phyloP scores from a whole-genome alignment of 2,797 vertebrate species.

The Lophius americanus region DNA sequence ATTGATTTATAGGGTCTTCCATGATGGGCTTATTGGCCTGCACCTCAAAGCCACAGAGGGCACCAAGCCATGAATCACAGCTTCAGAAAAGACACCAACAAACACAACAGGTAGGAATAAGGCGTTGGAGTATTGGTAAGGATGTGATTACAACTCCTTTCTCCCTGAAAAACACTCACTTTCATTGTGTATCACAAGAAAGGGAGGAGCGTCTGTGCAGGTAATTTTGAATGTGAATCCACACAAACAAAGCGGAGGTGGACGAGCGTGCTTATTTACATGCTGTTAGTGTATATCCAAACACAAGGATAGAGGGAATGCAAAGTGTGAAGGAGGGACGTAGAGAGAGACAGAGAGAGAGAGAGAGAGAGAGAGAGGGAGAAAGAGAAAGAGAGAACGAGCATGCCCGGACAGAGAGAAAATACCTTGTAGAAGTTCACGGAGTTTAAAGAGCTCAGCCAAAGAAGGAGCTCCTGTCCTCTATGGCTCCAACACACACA shows the following conservation, averaged over 20 bases:
- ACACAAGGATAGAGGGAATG: conserved; percentile 49
- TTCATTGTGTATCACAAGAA: conserved; percentile 29
- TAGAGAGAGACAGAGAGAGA: conserved; percentile 52
- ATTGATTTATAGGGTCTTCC: conserved; percentile 80
- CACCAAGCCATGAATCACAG: conserved; percentile 66
- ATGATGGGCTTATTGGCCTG: conserved; percentile 77
- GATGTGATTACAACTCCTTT: conserved; percentile 56
- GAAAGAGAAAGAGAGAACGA: conserved; percentile 53
- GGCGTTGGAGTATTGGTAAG: conserved; percentile 49
- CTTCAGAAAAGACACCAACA: conserved; percentile 32
- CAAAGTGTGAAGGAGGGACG: conserved; percentile 55
- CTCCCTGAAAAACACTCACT: conserved; percentile 32
- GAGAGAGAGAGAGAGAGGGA: conserved; percentile 60
- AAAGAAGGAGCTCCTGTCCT: conserved; percentile 77
- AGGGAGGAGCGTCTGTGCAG: conserved; percentile 18
- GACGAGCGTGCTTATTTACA: conserved; percentile 74
- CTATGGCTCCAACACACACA: conserved; percentile 52
- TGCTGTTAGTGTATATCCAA: conserved; percentile 50
- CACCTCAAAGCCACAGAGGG: conserved; percentile 69
- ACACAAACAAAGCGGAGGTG: conserved; percentile 30
- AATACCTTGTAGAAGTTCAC: conserved; percentile 79
- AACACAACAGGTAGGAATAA: conserved; percentile 58
- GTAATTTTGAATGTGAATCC: conserved; percentile 44
- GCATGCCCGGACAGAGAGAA: conserved; percentile 82
- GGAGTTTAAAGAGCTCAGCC: conserved; percentile 81